These are phyloP conservation scores for Eulemur albifrons DNA, from an alignment of 2,797 vertebrate species.

Conservation along the genomic window DNA sequence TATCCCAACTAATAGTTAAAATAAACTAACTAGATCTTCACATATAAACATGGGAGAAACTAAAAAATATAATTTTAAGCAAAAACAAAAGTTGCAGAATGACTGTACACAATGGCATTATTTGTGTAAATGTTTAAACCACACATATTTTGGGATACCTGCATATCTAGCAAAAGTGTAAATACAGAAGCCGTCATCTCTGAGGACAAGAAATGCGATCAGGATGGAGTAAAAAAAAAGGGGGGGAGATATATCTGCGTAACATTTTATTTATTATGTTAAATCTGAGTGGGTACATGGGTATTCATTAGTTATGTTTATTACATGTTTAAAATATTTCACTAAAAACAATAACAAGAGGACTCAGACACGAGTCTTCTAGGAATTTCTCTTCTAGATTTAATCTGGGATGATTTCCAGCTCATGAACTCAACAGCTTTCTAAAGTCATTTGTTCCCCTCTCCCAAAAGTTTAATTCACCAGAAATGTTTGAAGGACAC, in stretches of 20 bases:
- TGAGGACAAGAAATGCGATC: neutral
- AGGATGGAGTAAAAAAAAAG: neutral
- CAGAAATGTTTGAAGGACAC: neutral
- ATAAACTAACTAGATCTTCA: neutral
- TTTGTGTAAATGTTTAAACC: neutral
- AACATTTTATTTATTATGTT: neutral
- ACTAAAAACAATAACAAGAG: neutral
- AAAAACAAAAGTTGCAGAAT: neutral
- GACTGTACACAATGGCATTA: neutral
- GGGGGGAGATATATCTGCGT: neutral
- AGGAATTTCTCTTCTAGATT: neutral
- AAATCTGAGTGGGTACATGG: neutral
- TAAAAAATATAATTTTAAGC: neutral
- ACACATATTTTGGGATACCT: neutral
- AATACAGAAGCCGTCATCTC: neutral
- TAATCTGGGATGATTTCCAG: neutral
- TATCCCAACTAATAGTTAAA: neutral
- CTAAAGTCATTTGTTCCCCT: neutral
- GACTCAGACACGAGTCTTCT: neutral
- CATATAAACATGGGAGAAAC: neutral
- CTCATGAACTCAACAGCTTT: neutral
- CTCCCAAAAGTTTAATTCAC: neutral
- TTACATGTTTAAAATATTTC: neutral
- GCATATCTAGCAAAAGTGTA: neutral
- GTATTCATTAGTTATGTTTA: neutral